Conservation (phyloP, 1,140 invertebrate genomes). For the Anoplolepis gracilipes region DNA sequence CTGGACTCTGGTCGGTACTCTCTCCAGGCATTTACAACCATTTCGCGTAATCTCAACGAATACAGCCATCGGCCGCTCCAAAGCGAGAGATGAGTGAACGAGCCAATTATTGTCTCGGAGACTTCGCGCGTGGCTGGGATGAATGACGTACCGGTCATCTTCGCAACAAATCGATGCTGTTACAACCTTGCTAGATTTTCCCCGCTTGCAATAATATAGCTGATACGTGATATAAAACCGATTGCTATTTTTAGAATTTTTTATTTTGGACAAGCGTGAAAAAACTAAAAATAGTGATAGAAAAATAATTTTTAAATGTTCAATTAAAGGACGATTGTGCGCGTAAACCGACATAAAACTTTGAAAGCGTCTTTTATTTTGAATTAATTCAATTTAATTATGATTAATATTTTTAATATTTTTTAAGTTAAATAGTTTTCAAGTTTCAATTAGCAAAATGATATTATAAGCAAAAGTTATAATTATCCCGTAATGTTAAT, state of each 20-base stretch:
- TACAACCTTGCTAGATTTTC: background rate
- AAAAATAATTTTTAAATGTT: background rate
- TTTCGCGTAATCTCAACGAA: constrained; percentile 84
- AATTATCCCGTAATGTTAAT: constrained; percentile 39
- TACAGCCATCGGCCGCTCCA: constrained; percentile 80
- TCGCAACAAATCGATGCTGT: constrained; percentile 13
- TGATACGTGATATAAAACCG: background rate
- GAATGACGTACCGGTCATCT: constrained; percentile 30
- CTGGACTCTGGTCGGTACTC: constrained; percentile 43
- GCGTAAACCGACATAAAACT: background rate
- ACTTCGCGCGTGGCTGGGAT: constrained; percentile 51
- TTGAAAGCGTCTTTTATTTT: background rate
- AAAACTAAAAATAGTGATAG: background rate
- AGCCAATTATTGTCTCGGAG: constrained; percentile 80
- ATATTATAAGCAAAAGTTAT: constrained; percentile 18
- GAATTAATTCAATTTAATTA: background rate
- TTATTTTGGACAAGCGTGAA: background rate
- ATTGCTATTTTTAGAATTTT: constrained; percentile 12
- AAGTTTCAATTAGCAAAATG: background rate
- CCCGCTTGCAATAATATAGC: background rate
- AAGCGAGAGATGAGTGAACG: constrained; percentile 72
- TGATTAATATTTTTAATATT: background rate
- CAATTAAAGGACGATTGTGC: background rate
- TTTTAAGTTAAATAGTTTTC: background rate
- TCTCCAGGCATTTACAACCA: constrained; percentile 83